A percentile compares a stretch with the other conserved stretches of the same genome.
phyloP scores from a whole-genome alignment of 2,113 vertebrate species.

The Electrona antarctica region DNA sequence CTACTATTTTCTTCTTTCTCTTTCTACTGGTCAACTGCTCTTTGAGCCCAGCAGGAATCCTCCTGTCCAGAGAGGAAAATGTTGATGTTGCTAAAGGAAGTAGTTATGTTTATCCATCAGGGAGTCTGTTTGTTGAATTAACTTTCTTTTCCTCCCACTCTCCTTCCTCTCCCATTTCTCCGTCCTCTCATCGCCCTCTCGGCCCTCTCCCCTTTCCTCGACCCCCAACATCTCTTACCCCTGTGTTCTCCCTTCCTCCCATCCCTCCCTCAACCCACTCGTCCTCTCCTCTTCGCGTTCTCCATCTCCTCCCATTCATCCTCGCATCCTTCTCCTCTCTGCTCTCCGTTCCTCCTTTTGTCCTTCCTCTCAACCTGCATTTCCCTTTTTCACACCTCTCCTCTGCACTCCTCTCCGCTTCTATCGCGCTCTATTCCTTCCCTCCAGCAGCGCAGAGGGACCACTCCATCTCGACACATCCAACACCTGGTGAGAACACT shows the following conservation, averaged over 20 bases:
- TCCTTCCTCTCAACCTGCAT: not conserved
- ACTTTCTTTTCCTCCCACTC: conserved; percentile 55
- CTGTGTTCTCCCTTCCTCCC: not conserved
- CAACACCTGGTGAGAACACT: conserved; percentile 71
- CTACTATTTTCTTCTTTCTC: too few species aligned
- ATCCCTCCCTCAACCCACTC: conserved; percentile 7
- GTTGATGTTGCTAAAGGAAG: conserved; percentile 61
- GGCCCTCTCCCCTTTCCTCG: too few species aligned
- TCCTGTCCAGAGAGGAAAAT: not conserved
- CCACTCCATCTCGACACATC: conserved; percentile 64
- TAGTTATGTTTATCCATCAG: conserved; percentile 63
- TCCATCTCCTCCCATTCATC: conserved; percentile 22
- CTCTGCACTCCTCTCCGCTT: conserved; percentile 1
- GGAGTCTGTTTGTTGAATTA: conserved; percentile 71
- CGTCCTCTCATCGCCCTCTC: not conserved
- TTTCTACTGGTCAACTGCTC: too few species aligned
- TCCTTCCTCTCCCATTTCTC: conserved; percentile 1
- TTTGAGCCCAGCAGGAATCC: conserved; percentile 41
- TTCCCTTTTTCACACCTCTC: not conserved
- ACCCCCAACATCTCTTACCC: not conserved
- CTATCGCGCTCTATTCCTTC: not conserved
- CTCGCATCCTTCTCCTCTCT: too few species aligned
- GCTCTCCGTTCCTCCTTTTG: not conserved
- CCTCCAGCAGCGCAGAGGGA: conserved; percentile 67
- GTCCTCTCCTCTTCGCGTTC: conserved; percentile 16